Conservation (phyloP, 2,113 vertebrate genomes). For the Otus sunia region DNA sequence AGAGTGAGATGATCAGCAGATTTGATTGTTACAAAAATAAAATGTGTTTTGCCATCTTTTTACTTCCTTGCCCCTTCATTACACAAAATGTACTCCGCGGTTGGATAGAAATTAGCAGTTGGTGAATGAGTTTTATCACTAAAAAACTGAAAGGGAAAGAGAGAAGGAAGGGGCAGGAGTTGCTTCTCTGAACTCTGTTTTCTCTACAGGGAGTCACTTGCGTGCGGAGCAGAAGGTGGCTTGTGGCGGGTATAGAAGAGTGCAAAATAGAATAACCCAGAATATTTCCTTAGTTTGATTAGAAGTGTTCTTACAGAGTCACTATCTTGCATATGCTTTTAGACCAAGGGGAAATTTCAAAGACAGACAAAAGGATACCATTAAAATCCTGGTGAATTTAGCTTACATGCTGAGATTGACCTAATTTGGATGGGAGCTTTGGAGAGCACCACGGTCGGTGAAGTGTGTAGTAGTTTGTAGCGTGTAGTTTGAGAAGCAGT, state of each 20-base stretch:
- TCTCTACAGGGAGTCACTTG: neutral
- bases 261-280: neutral
- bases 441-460: fast-evolving
- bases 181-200: neutral
- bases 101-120: neutral
- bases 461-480: neutral
- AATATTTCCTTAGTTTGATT: neutral
- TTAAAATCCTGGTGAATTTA: neutral
- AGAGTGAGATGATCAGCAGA: neutral
- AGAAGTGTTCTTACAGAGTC: neutral
- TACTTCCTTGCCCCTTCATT: neutral
- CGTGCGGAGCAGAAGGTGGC: neutral
- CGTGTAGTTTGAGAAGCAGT: neutral
- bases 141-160: neutral
- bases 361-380: neutral
- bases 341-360: neutral
- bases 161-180: neutral
- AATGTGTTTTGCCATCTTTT: neutral
- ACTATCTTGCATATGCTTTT: neutral
- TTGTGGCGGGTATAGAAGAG: neutral
- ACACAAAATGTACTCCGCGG: neutral
- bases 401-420: fast-evolving
- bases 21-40: neutral
- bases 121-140: neutral
- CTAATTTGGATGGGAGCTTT: neutral